Base-by-base conservation (phyloP, 2,888 invertebrate genomes). In the Chironomus tentans region DNA sequence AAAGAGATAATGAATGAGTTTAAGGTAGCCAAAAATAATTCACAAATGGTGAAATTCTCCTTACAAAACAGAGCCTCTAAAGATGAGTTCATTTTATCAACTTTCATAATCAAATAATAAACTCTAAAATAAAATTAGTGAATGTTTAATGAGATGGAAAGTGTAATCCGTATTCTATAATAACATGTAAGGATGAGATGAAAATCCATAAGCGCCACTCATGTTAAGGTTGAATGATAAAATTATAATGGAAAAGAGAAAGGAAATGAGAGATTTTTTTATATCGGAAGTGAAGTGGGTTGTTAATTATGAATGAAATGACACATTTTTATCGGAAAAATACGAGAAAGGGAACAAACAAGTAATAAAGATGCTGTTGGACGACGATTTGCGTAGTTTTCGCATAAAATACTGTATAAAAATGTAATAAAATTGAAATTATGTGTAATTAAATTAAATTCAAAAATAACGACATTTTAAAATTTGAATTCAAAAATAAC, bases 241-340 rank as follows among this genome's bases (percentile, higher is more conserved):
- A 38, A 38, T 10, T 28, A 38, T 38, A 38, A 38, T 38, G 38
- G 10, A 38, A 38, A 38, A 10, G 10, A 38, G 15, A 4, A 28
- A 28, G 56, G 56, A 18, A 21, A 62, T 12, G 56, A 56, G 22
- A 62, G 22, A 62, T 21, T 18, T 62, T 38, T 62, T 21, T 62
- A 62, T 56, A 56, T 15, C 18, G 56, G 18, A 65, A 65, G 12
- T 21, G 65, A 65, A 65, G 22, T 65, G 65, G 21, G 7, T 65
- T 21, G 65, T 65, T 65, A 65, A 65, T 65, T 65, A 65, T 65
- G 65, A 65, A 65, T 65, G 65, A 24, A 38, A 65, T 65, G 65
- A 65, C 65, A 65, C 21, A 65, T 7, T 21, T 65, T 56, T 56
- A 15, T 18, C 4, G n/a, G 56, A 15, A 56, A 56, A 56, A 56